Base-by-base conservation (phyloP, 2,888 invertebrate species). In the Ptilodon capucinus region DNA sequence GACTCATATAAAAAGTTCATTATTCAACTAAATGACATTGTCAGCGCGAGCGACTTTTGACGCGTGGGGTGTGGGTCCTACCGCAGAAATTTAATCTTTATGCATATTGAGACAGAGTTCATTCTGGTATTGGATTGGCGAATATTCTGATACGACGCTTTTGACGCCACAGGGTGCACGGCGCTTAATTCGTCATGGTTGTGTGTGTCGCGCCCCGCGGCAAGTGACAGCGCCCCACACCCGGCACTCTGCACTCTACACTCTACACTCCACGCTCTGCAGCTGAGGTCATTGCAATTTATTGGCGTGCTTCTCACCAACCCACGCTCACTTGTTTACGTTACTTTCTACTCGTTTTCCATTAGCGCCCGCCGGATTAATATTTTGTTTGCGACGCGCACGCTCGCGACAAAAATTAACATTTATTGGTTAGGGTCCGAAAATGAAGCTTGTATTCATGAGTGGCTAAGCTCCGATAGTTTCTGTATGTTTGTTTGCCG, bases 361-460 rank as follows among this genome's bases (percentile, higher is more conserved):
- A 91, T 91, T 90, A 90, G 82, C 88, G 87, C 85, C 74, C 78
- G 73, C 64, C 74, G 86, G 88, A 89, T 89, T 91, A 90, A 89
- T 88, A 89, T 89, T 90, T 82, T 87, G 88, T 87, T 89, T 86
- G 86, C 86, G 76, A 84, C 82, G 86, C 84, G 84, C 85, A 84
- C 75, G 86, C 79, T 84, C 80, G 77, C 84, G 86, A 87, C 84
- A 79, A 86, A 86, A 91, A 89, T 90, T 90, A 88, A 87, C 90
- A 89, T 91, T 90, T 89, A 89, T 89, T 79, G 85, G 79, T 83
- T 40, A 81, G 87, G 89, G 88, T 84, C 84, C 79, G 76, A 81
- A 79, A 82, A 81, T 82, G 80, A 84, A 83, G 84, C 84, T 86
- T 87, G 86, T 89, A 89, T 89, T 89, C 89, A 89, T 88, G 88